Evolutionary conservation across 2,888 invertebrate species (phyloP).

Genomic region (Lycaena phlaeas): DNA sequence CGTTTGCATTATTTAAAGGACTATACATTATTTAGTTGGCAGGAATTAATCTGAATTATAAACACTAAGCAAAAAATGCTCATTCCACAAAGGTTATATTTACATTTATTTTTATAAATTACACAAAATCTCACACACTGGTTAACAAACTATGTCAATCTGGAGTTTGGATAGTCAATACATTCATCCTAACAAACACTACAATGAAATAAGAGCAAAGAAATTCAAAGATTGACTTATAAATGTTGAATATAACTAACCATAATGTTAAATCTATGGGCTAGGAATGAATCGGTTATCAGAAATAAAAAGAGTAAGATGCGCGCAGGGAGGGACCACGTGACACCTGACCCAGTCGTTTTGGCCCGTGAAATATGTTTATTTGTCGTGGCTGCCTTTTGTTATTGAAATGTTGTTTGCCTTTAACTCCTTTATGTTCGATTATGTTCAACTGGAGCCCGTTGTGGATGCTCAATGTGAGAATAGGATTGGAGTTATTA

Average conservation of each 20-base stretch:
- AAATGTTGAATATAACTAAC: conserved; percentile 19
- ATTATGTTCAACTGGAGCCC: conserved; percentile 63
- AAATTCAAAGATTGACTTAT: conserved; percentile 9
- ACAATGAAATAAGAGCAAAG: no score
- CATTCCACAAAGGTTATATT: no score
- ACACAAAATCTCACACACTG: no score
- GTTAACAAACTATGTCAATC: no score
- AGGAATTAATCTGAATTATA: no score
- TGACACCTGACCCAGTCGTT: conserved; percentile 73
- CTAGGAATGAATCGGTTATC: conserved; percentile 63
- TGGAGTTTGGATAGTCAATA: no score
- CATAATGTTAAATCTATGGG: conserved; percentile 42
- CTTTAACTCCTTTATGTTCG: conserved; percentile 72
- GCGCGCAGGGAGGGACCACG: conserved; percentile 35
- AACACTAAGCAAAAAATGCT: no score
- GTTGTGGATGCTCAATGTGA: conserved; percentile 60
- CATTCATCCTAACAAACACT: no score
- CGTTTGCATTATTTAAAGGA: no score
- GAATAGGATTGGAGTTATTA: conserved; percentile 59
- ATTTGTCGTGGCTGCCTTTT: conserved; percentile 69
- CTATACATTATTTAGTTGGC: no score
- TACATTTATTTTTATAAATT: no score
- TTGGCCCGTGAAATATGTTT: conserved; percentile 72
- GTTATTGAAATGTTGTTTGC: conserved; percentile 73
- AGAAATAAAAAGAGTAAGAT: conserved; percentile 49